Evolutionary conservation across 2,113 vertebrate species (phyloP).

Genomic region (Malurus alboscapulatus): DNA sequence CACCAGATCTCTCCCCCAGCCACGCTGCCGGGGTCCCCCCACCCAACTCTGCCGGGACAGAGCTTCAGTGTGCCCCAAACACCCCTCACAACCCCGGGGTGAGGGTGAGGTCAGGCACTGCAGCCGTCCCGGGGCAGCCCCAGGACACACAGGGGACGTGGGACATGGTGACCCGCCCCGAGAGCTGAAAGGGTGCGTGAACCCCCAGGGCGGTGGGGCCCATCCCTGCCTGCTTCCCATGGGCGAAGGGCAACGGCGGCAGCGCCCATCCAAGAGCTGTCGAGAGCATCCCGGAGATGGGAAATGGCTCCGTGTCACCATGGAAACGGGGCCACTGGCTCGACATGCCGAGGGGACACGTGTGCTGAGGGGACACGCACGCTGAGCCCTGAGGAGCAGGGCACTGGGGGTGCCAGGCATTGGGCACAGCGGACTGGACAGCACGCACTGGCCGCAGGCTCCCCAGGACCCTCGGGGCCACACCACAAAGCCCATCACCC

Average conservation of each 20-base stretch:
- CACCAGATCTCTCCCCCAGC: fast-evolving
- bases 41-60: fast-evolving
- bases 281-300: slow-evolving; percentile 22
- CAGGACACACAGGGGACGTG: fast-evolving
- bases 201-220: fast-evolving
- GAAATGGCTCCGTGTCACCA: slow-evolving; percentile 54
- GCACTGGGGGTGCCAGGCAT: fast-evolving
- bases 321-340: slow-evolving; percentile 53
- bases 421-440: fast-evolving
- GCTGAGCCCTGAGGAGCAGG: neutral
- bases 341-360: neutral
- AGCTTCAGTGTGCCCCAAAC: fast-evolving
- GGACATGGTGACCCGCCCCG: fast-evolving
- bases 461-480: neutral
- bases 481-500: neutral
- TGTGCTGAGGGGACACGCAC: neutral
- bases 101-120: too few species aligned
- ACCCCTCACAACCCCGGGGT: neutral
- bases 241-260: neutral
- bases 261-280: neutral
- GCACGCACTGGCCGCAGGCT: fast-evolving
- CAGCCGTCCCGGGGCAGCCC: fast-evolving
- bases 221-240: neutral
- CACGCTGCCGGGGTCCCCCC: fast-evolving
- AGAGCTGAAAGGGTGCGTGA: neutral